Evolutionary conservation across 2,797 vertebrate species (phyloP), one percentile per base, ranked within the genome.

Genomic region (Urocyon cinereoargenteus): DNA sequence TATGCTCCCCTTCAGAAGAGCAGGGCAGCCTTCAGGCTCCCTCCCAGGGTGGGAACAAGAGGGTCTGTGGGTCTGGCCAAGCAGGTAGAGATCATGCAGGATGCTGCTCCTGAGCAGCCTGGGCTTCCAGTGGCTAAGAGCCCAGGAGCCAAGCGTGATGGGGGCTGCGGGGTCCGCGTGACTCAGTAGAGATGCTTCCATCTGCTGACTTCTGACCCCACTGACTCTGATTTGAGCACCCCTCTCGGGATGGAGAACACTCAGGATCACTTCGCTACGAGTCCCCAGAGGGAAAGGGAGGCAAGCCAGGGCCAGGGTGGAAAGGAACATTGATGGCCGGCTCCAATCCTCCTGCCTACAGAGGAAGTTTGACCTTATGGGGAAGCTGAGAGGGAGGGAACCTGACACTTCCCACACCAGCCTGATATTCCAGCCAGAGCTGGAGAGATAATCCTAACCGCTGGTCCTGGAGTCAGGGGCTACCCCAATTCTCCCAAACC

Each of bases 71-170:
- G 31, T 49, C 75, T 91, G 31, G 79, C 66, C 34, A 24, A 24
- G 51, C 16, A 6, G 14, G 18, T 66, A 0, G 0, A 53, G 26
- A 36, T 2, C 12, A 1, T 0, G 1, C 21, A 57, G 36, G 59
- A 59, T 3, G 61, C 45, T 24, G 86, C 34, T 64, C 77, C 73
- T 19, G 66, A 62, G 53, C 57, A n/a, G 64, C 28, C 94, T 49
- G 66, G 61, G n/a, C 77, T 70, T 45, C 88, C 14, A 45, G 64
- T 2, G 59, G 14, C 49, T 16, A 6, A 77, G 55, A 72, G 85
- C 53, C 34, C 49, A 10, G 19, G 45, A 51, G 78, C 82, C 1
- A 2, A 79, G 36, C 12, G 61, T 57, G 62, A 57, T 15, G 0
- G 26, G 13, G 26, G 51, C 78, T 24, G 73, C 36, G 28, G 51